Percentiles rank a stretch among this genome's conserved stretches.
phyloP scores from a whole-genome alignment of 2,113 vertebrate genomes.

The Notarius lentiginosus region DNA sequence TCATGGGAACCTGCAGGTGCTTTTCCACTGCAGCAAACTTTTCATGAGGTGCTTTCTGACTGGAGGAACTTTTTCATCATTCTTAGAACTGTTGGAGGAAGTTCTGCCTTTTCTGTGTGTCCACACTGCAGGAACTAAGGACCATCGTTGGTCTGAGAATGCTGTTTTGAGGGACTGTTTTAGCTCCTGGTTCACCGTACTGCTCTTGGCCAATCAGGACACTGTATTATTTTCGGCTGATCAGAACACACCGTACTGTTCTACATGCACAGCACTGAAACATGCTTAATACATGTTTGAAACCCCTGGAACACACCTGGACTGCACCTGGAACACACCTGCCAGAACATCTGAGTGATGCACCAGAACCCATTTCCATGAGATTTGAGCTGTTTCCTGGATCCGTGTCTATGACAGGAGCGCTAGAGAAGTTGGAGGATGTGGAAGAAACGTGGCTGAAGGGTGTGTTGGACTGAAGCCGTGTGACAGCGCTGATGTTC shows the following conservation, averaged over 20 bases:
- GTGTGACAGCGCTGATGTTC: constrained; percentile 32
- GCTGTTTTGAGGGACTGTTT: background rate
- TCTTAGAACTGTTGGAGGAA: no score
- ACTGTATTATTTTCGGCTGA: background rate
- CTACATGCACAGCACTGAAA: background rate
- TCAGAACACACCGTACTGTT: no score
- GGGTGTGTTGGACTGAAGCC: constrained; percentile 14
- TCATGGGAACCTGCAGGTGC: background rate
- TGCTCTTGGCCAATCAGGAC: background rate
- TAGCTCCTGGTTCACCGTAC: background rate
- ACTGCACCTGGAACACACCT: background rate
- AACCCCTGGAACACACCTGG: background rate
- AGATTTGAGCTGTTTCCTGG: no score
- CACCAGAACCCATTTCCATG: background rate
- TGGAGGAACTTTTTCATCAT: no score
- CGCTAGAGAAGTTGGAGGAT: background rate
- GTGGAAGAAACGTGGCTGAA: background rate
- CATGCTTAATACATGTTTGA: background rate
- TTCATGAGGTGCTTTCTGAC: background rate
- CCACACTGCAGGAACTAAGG: no score
- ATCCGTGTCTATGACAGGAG: background rate
- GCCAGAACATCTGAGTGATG: background rate
- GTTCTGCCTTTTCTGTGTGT: no score
- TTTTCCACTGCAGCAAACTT: background rate
- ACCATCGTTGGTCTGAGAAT: no score